Conservation (phyloP, 2,888 invertebrate species). For the Neocrepidodera transversa region DNA sequence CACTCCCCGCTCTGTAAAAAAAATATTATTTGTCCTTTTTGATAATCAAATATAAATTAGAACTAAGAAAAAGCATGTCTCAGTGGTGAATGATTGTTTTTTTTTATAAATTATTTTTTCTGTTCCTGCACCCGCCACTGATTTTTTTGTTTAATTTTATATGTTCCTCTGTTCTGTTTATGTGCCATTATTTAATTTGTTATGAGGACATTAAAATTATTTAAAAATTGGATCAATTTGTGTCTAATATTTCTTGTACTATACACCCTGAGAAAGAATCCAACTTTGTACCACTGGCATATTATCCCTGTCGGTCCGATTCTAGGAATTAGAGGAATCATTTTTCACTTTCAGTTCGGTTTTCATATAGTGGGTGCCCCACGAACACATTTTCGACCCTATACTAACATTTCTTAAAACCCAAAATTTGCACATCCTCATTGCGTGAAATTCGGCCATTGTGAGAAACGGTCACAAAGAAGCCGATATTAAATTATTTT, state of each 20-base stretch:
- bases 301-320: constrained; percentile 34
- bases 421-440: constrained; percentile 38
- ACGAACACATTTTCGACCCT: constrained; percentile 30
- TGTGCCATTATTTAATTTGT: no score
- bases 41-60: no score
- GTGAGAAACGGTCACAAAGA: constrained; percentile 50
- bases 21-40: no score
- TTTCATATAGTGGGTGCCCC: constrained; percentile 45
- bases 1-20: no score
- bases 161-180: no score
- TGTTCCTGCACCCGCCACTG: no score
- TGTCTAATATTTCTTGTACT: constrained; percentile 18
- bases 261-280: constrained; percentile 16
- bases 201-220: no score
- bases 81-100: no score
- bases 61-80: no score
- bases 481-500: constrained; percentile 51
- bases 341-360: constrained; percentile 50
- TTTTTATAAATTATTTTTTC: no score
- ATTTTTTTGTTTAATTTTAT: no score
- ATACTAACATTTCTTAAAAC: constrained; percentile 26
- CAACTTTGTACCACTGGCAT: constrained; percentile 30
- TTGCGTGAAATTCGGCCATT: constrained; percentile 51
- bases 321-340: constrained; percentile 48
- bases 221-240: no score